Conservation (phyloP, 2,888 invertebrate species). For the Pristionchus exspectatus region DNA sequence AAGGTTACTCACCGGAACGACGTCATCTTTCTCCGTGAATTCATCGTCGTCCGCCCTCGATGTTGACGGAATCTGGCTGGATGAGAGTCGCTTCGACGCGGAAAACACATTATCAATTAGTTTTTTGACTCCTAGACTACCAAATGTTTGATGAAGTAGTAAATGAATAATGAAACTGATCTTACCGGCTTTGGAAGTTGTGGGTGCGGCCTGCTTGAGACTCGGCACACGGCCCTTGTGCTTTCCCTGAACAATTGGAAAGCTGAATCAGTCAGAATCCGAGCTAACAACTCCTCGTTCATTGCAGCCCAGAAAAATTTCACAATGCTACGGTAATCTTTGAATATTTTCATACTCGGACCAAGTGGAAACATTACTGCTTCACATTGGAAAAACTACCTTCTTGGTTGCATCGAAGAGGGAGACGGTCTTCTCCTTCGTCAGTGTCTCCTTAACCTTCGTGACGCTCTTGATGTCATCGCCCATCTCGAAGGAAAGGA, state of each 20-base stretch:
- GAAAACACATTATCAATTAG: neutral
- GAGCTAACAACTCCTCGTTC: too few relatives aligned
- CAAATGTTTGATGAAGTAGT: neutral
- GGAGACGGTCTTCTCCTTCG: neutral
- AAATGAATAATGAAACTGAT: neutral
- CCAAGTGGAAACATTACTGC: too few relatives aligned
- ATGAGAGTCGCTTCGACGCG: neutral
- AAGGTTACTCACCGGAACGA: neutral
- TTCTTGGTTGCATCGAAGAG: conserved; percentile 40
- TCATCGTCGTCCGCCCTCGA: conserved; percentile 43
- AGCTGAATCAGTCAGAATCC: neutral
- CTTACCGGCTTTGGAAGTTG: conserved; percentile 18
- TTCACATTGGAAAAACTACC: neutral
- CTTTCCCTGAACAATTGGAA: neutral
- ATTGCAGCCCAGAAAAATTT: too few relatives aligned
- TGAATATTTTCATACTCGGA: too few relatives aligned
- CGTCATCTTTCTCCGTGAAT: conserved; percentile 41
- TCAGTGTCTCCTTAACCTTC: conserved; percentile 21
- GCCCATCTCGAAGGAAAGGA: conserved; percentile 54
- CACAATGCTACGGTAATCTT: too few relatives aligned
- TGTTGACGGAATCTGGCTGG: conserved; percentile 31
- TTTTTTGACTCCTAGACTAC: neutral
- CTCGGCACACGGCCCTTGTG: conserved; percentile 41
- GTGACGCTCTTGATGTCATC: conserved; percentile 39
- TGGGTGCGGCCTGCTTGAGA: conserved; percentile 19